These are phyloP conservation scores for Brenthis daphne DNA, from an alignment of 2,888 invertebrate genomes.

Conservation along the genomic window DNA sequence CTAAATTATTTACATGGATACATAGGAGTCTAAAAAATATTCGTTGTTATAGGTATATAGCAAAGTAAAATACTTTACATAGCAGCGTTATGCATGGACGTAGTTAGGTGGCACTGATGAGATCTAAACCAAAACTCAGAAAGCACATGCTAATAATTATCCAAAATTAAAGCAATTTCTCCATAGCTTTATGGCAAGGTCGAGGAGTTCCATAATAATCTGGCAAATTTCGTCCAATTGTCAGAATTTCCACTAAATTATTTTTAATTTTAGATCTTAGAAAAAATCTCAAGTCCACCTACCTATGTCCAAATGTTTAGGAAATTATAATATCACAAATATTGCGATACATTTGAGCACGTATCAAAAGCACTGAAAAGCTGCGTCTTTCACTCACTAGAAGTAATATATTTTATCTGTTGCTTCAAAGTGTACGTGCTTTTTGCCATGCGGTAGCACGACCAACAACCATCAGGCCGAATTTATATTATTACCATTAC, in stretches of 20 bases:
- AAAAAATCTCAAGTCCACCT: not conserved
- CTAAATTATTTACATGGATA: conserved; percentile 28
- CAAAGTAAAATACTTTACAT: conserved; percentile 23
- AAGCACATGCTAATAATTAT: conserved; percentile 13
- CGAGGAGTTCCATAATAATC: not conserved
- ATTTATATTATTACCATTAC: conserved; percentile 43
- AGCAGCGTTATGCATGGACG: conserved; percentile 15
- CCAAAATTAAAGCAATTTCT: conserved; percentile 10
- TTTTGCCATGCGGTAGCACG: conserved; percentile 68
- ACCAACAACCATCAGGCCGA: conserved; percentile 74
- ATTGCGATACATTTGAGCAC: conserved; percentile 25
- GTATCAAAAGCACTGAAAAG: conserved; percentile 22
- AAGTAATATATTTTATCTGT: conserved; percentile 74
- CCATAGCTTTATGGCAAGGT: not conserved
- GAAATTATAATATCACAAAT: conserved; percentile 11
- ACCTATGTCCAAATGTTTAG: not conserved
- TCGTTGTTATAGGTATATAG: conserved; percentile 41
- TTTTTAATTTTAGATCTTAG: not conserved
- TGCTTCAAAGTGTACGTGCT: conserved; percentile 77
- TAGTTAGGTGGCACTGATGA: conserved; percentile 13
- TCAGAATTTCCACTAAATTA: conserved; percentile 6
- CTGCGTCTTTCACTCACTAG: conserved; percentile 39
- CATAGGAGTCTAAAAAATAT: conserved; percentile 36
- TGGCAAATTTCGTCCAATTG: not conserved
- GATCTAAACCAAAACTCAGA: conserved; percentile 7